Evolutionary conservation across 2,888 invertebrate genomes (phyloP).

Genomic region (Cantharis rufa): DNA sequence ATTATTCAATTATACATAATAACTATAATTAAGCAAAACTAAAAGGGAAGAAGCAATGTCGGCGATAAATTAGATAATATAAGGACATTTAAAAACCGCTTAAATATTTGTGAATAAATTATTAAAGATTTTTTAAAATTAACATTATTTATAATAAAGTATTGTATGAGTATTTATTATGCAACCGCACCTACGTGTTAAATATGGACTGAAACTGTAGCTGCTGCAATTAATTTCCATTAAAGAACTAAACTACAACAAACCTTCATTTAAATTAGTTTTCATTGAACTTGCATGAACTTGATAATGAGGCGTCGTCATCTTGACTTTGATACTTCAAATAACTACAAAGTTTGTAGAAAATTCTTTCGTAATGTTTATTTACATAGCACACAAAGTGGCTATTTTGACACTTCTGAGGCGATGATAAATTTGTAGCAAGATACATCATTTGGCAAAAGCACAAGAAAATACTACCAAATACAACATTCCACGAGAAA

Average conservation of each 20-base stretch:
- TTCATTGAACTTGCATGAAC: slow-evolving; percentile 1
- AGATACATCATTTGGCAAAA: not conserved
- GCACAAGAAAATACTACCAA: not conserved
- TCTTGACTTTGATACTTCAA: slow-evolving; percentile 1
- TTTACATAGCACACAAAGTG: not conserved
- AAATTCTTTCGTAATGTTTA: not conserved
- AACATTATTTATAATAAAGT: not conserved
- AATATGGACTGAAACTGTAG: not conserved
- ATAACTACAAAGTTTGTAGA: not conserved
- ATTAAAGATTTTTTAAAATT: not conserved
- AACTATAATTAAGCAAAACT: not conserved
- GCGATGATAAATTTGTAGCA: not conserved
- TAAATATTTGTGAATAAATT: not conserved
- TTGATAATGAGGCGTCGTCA: not conserved
- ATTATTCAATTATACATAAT: not conserved
- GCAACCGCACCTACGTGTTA: not conserved
- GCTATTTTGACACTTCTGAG: not conserved
- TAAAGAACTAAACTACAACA: not conserved
- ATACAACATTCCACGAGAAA: not conserved
- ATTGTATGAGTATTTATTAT: not conserved
- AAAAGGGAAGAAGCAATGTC: not conserved
- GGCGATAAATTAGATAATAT: not conserved
- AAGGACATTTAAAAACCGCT: not conserved
- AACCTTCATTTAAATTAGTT: not conserved
- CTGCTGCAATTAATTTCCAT: not conserved